Base-by-base conservation (phyloP, 2,113 vertebrate species). In the Rattus rattus region DNA sequence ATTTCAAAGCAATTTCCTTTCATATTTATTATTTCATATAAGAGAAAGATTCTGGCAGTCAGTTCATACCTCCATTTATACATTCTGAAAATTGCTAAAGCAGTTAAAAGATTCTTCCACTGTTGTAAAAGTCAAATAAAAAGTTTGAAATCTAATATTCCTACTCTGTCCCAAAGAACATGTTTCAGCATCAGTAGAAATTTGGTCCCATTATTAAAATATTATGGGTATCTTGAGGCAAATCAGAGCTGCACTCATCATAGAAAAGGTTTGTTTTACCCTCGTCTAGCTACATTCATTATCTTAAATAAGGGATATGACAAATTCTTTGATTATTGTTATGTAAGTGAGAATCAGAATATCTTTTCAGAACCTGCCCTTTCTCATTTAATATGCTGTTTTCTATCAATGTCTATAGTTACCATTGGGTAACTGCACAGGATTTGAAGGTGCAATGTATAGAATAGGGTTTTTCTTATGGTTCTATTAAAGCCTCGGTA, bases 81-180 rank as follows among this genome's bases (percentile, higher is more conserved):
- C 33, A 73, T 36, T 49, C 22, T 79, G 30, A 28, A 84, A 93
- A 79, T 88, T 92, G 14, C 87, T 91, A 72, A 59, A 69, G 77
- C 10, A 76, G 9, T 72, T 90, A 26, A 94, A 33, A 92, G n/a
- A 90, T 70, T 65, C 43, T 22, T 36, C 5, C 13, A 13, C 88
- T 83, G 73, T 91, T 88, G 2, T 76, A 94, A 90, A 94, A 52
- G 1, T 65, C 65, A 73, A 86, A 36, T 77, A 72, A 96, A 19
- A 72, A 91, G 73, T 80, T 69, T 61, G 75, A 95, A 96, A 92
- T 95, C 6, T 79, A 92, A 28, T 83, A 80, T 77, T 75, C 17
- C 22, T 63, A 73, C 2, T 6, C 33, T 75, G 11, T 5, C n/a
- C 36, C 70, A 80, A 88, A 63, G 80, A 92, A 96, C 94, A 73